A percentile compares a stretch with the other conserved stretches of the same genome.
Conservation (phyloP, 2,888 invertebrate genomes). For the Drosophila monieri region DNA sequence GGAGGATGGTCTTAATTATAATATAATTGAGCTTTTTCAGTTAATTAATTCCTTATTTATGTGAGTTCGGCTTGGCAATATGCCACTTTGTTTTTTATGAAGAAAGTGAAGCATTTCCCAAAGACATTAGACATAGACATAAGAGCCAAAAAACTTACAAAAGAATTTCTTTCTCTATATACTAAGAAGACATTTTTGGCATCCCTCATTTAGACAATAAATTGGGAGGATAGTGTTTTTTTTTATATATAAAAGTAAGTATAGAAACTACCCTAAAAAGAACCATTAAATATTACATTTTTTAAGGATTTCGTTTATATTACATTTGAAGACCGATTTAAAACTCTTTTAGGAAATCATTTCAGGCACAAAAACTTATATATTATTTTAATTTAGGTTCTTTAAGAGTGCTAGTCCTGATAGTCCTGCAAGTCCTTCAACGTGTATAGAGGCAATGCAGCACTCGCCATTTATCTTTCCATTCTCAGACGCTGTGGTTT, state of each 20-base stretch:
- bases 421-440: conserved; percentile 1
- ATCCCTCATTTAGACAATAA: background rate
- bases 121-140: background rate
- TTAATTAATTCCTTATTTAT: background rate
- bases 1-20: background rate
- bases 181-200: background rate
- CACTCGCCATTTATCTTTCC: conserved; percentile 12
- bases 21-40: background rate
- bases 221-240: background rate
- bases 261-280: no score
- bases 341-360: background rate
- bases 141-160: background rate
- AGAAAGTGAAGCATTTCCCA: background rate
- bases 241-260: background rate
- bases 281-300: no score
- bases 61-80: background rate
- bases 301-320: no score
- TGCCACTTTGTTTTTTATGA: background rate
- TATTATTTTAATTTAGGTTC: background rate
- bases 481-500: conserved; percentile 6
- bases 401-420: background rate
- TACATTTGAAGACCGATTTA: background rate
- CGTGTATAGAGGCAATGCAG: background rate
- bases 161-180: background rate
- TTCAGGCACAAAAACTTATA: background rate